Evolutionary conservation across 2,888 invertebrate genomes (phyloP), one percentile per base, ranked within the genome.

Genomic region (Acleris emargana): DNA sequence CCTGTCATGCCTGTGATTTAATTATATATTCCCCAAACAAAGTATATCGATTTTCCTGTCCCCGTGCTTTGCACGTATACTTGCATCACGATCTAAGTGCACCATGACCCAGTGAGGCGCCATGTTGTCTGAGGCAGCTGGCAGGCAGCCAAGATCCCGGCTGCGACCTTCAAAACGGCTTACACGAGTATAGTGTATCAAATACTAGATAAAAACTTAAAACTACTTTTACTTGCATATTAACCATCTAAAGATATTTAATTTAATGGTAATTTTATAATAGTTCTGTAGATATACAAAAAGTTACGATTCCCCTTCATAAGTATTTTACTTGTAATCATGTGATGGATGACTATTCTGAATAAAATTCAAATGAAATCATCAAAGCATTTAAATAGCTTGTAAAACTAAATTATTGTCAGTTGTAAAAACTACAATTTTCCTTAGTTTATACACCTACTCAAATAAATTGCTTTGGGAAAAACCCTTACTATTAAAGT

Each of bases 111-210:
- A 70, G 75, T 69, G 75, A 71, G 86, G 84, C 84, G 86, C 84
- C 86, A 73, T 69, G 63, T 71, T 68, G 86, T 85, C 86, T 86
- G 71, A 73, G 75, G 69, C 64, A 72, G 63, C 69, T 86, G 86
- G 86, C 84, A 71, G 18, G 49, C 52, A 62, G 78, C 86, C 86
- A 85, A 78, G 59, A 63, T 68, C 64, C 68, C 67, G 43, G 52
- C 70, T 72, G 67, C 72, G 76, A 83, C 82, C 81, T 84, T 84
- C 76, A 74, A 72, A 71, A 63, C 49, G 66, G 68, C 32, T 58
- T 60, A 62, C 55, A 45, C 28, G 45, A n/a, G 13, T 45, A 45
- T 16, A 22, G 20, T 20, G 5, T 6, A 43, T 43, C 16, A 20
- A 42, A n/a, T 16, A 43, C 42, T 6, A 43, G n/a, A 2, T n/a